Conservation (phyloP, 2,113 vertebrate species). For the Podarcis cretensis region DNA sequence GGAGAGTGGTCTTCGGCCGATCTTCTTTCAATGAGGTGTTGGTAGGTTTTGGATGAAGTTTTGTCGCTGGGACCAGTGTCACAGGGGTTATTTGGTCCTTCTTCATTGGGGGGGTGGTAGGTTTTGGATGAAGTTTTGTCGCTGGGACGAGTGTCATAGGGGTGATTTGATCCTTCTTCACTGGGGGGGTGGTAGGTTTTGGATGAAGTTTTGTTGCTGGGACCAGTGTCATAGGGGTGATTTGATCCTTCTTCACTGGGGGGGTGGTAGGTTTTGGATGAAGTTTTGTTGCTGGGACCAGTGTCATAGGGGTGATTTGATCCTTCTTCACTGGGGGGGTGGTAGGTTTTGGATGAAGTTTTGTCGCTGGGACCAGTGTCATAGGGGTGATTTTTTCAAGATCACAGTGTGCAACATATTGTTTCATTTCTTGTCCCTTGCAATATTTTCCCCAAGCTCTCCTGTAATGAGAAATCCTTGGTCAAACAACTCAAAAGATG, state of each 20-base stretch:
- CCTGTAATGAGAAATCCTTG: not conserved
- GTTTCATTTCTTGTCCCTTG: not conserved
- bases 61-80: not conserved
- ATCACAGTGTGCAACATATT: not conserved
- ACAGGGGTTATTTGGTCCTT: not conserved
- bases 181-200: not conserved
- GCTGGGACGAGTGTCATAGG: not conserved
- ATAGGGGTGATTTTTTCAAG: not conserved
- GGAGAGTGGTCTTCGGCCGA: not conserved
- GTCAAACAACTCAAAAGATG: not conserved
- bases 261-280: too few species aligned
- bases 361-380: not conserved
- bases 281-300: too few species aligned
- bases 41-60: not conserved
- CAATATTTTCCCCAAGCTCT: conserved; percentile 1
- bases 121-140: not conserved
- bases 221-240: not conserved
- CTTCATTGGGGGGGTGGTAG: not conserved
- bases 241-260: too few species aligned
- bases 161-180: not conserved
- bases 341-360: not conserved
- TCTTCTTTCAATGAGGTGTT: not conserved
- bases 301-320: too few species aligned
- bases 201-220: not conserved
- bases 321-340: too few species aligned